Base-by-base conservation (phyloP, 2,888 invertebrate species). In the Diarsia mendica region DNA sequence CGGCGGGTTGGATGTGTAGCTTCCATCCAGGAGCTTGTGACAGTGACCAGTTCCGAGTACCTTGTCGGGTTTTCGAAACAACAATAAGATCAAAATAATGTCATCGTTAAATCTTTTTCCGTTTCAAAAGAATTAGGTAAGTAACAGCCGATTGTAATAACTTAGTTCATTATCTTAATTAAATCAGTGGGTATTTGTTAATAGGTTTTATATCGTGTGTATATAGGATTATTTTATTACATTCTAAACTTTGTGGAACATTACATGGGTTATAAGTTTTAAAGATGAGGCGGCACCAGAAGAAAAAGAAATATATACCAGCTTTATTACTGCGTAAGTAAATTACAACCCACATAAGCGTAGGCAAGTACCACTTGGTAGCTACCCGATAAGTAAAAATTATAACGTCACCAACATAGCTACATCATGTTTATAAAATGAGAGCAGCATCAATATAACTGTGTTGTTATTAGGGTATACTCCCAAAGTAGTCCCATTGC, bases 141-240 rank as follows among this genome's bases (percentile, higher is more conserved):
- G 3, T 23, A 18, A 44, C 55, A 72, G 23, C 11, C 20, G 23
- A 58, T 58, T 39, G 33, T 23, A 58, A n/a, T 39, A 28, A 23
- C 20, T 51, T 15, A 33, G n/a, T 13, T 20, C 23, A 49, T 72
- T 79, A 77, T 77, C 77, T 44, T 80, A 72, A 77, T 80, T 80
- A 49, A 72, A 77, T 72, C 63, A 55, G 48, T 33, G 44, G 44
- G n/a, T 60, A 48, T 55, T 55, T 65, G 13, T 39, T 63, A 44
- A 33, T 23, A 15, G 33, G 11, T 55, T 55, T 33, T 33, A 44
- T 28, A 23, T 15, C 44, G 9, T 48, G 20, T 28, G 2, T 48
- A 18, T 48, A 28, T 44, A 80, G 33, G 72, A 10, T 72, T 44
- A 23, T 49, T 9, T 80, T 77, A 55, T 49, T 49, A 48, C 63